Conservation (phyloP, 2,888 invertebrate genomes). For the Tipula helvola region DNA sequence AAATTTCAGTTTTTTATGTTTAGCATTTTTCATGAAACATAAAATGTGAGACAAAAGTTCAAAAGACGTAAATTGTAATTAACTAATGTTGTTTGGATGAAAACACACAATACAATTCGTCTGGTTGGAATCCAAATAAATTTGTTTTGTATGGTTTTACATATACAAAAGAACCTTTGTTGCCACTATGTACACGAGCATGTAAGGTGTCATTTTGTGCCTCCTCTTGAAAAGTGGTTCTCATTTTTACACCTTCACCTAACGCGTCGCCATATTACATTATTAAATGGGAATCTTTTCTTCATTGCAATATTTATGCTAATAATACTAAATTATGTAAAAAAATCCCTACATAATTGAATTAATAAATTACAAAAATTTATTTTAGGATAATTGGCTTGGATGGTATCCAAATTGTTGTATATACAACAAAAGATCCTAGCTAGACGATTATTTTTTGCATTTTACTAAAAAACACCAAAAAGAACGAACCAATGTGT, state of each 20-base stretch:
- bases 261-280: no score
- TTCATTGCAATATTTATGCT: neutral
- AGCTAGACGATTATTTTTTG: neutral
- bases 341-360: neutral
- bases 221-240: no score
- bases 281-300: neutral
- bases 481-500: neutral
- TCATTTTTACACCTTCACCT: no score
- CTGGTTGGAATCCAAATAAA: neutral
- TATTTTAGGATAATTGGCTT: neutral
- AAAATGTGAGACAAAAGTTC: neutral
- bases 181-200: no score
- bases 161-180: neutral
- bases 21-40: neutral
- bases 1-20: neutral
- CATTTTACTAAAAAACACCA: neutral
- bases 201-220: no score
- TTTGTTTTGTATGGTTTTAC: neutral
- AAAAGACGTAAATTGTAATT: neutral
- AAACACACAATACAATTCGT: neutral
- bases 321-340: neutral
- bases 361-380: neutral
- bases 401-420: neutral
- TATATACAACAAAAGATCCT: neutral
- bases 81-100: neutral